A percentile compares a stretch with the other conserved stretches of the same genome.
Conservation (phyloP, 2,888 invertebrate species). For the Cataglyphis altisquamis region DNA sequence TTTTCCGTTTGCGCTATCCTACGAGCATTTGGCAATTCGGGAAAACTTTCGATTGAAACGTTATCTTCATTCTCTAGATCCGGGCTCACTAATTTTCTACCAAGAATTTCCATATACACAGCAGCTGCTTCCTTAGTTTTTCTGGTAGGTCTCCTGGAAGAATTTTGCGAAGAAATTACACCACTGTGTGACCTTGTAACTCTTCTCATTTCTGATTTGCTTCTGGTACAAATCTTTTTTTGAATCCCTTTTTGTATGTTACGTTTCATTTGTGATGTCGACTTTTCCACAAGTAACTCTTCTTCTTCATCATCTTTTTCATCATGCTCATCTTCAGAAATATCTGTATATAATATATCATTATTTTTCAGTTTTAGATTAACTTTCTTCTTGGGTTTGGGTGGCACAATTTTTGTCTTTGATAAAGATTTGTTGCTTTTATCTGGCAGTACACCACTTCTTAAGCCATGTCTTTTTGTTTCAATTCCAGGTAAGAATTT, state of each 20-base stretch:
- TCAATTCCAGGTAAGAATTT: constrained; percentile 77
- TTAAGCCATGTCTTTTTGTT: constrained; percentile 79
- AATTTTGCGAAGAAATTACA: constrained; percentile 65
- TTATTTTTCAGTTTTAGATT: constrained; percentile 69
- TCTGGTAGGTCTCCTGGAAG: constrained; percentile 88
- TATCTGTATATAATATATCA: constrained; percentile 70
- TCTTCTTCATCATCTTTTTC: constrained; percentile 53
- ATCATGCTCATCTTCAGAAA: constrained; percentile 65
- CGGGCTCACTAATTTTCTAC: constrained; percentile 90
- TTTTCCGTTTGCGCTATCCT: constrained; percentile 89
- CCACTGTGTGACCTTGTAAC: constrained; percentile 82
- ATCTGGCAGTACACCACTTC: constrained; percentile 73
- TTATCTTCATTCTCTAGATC: constrained; percentile 89
- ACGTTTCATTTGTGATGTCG: constrained; percentile 69
- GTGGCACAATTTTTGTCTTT: constrained; percentile 71
- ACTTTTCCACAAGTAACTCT: constrained; percentile 63
- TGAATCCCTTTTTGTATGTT: constrained; percentile 68
- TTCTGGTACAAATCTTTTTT: constrained; percentile 80
- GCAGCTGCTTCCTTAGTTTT: constrained; percentile 93
- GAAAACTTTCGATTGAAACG: constrained; percentile 89
- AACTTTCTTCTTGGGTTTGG: constrained; percentile 76
- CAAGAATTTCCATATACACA: constrained; percentile 91
- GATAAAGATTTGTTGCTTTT: constrained; percentile 63
- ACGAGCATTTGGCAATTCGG: constrained; percentile 89
- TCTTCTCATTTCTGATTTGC: constrained; percentile 83